A percentile compares a stretch with the other conserved stretches of the same genome.
phyloP scores from a whole-genome alignment of 2,797 vertebrate genomes.

The Anableps anableps region DNA sequence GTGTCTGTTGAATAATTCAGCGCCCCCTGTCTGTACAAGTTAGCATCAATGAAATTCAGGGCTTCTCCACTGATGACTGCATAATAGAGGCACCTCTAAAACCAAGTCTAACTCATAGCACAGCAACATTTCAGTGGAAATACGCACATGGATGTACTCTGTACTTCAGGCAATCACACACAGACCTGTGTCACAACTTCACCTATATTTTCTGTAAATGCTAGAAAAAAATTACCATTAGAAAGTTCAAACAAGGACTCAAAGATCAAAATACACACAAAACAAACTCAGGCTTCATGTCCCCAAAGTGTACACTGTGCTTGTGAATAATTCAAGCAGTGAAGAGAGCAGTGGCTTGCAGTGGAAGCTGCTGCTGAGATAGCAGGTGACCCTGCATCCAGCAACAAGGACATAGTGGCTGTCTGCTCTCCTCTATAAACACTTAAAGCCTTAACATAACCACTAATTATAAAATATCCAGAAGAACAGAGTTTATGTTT shows the following conservation, averaged over 20 bases:
- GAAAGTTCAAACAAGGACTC: slow-evolving; percentile 29
- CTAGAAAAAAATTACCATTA: slow-evolving; percentile 19
- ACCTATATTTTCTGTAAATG: slow-evolving; percentile 11
- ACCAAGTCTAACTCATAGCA: slow-evolving; percentile 48
- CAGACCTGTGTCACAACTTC: slow-evolving; percentile 2
- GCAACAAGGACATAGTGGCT: slow-evolving; percentile 66
- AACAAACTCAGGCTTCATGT: slow-evolving; percentile 49
- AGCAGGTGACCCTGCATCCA: slow-evolving; percentile 76
- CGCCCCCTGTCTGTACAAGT: slow-evolving; percentile 77
- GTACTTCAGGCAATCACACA: background rate
- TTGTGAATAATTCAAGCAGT: slow-evolving; percentile 81
- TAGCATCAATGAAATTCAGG: slow-evolving; percentile 76
- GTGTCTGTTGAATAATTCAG: slow-evolving; percentile 83
- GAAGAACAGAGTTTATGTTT: background rate
- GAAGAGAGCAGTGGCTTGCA: slow-evolving; percentile 57
- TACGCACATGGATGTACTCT: background rate
- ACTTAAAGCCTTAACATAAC: background rate
- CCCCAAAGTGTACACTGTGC: slow-evolving; percentile 57
- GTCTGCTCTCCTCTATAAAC: slow-evolving; percentile 17
- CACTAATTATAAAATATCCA: background rate
- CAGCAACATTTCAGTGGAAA: background rate
- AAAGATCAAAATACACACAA: slow-evolving; percentile 49
- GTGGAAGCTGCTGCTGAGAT: slow-evolving; percentile 71
- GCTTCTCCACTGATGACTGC: slow-evolving; percentile 67
- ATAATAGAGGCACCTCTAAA: slow-evolving; percentile 40